Evolutionary conservation across 92 coral and sea anemone genomes (phyloP).

Genomic region (Zoanthus sociatus): DNA sequence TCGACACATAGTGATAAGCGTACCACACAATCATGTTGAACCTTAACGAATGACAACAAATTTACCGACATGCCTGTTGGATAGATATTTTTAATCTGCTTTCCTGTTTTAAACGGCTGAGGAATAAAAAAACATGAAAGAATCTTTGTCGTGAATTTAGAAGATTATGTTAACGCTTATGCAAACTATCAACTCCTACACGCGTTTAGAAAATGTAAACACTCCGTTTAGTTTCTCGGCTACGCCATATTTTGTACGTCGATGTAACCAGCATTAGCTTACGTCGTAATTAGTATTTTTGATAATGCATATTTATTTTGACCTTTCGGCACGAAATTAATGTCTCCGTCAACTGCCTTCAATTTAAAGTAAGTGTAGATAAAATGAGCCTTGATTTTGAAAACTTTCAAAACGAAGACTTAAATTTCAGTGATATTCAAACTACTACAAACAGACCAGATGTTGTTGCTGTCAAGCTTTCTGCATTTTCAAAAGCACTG

Average conservation of each 20-base stretch:
- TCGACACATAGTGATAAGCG: not conserved
- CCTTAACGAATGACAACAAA: too few species aligned
- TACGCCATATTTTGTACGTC: not conserved
- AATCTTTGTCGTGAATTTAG: not conserved
- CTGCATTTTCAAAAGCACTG: not conserved
- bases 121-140: not conserved
- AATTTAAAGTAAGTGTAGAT: not conserved
- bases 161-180: not conserved
- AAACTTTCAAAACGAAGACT: not conserved
- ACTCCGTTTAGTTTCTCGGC: not conserved
- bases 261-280: not conserved
- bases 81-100: not conserved
- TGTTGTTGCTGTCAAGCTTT: not conserved
- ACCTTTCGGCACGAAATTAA: constrained; percentile 7
- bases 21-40: not conserved
- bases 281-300: not conserved
- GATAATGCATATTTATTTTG: not conserved
- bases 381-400: not conserved
- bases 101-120: not conserved
- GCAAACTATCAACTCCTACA: not conserved
- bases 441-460: not conserved
- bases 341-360: not conserved
- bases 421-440: not conserved
- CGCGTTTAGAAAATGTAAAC: not conserved
- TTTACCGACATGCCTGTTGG: not conserved